Conservation (phyloP, 1,140 invertebrate genomes). For the Drosophila repletoides region DNA sequence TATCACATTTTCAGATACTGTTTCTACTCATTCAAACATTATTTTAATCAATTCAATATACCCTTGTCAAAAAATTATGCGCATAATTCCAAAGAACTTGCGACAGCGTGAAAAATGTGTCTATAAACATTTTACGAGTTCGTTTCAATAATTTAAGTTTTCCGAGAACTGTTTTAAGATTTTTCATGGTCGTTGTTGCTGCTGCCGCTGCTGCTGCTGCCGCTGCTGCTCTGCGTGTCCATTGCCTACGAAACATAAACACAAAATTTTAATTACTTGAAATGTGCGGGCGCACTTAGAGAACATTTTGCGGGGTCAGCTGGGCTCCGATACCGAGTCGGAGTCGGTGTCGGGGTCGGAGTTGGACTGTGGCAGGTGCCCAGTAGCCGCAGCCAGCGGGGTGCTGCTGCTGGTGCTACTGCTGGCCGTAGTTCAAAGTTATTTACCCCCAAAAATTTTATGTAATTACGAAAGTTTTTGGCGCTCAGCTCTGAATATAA, state of each 20-base stretch:
- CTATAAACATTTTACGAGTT: slow-evolving; percentile 54
- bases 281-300: slow-evolving; percentile 77
- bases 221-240: slow-evolving; percentile 25
- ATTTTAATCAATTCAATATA: slow-evolving; percentile 6
- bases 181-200: slow-evolving; percentile 54
- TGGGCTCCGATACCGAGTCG: slow-evolving; percentile 21
- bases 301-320: slow-evolving; percentile 74
- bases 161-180: slow-evolving; percentile 61
- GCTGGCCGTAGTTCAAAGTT: slow-evolving; percentile 65
- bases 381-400: slow-evolving; percentile 47
- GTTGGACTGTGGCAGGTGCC: slow-evolving; percentile 62
- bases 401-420: neutral
- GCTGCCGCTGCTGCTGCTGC: neutral
- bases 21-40: neutral
- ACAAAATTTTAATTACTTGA: slow-evolving; percentile 78
- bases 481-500: slow-evolving; percentile 65
- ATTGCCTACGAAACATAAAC: slow-evolving; percentile 63
- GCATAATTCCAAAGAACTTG: slow-evolving; percentile 50
- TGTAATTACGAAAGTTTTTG: slow-evolving; percentile 80
- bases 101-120: slow-evolving; percentile 64
- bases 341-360: neutral
- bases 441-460: slow-evolving; percentile 78
- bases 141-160: slow-evolving; percentile 72
- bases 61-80: slow-evolving; percentile 13
- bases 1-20: too few species aligned